Base-by-base conservation (phyloP, 30 jellyfish, hydroid and myxozoan genomes). In the Rhopilema esculentum region DNA sequence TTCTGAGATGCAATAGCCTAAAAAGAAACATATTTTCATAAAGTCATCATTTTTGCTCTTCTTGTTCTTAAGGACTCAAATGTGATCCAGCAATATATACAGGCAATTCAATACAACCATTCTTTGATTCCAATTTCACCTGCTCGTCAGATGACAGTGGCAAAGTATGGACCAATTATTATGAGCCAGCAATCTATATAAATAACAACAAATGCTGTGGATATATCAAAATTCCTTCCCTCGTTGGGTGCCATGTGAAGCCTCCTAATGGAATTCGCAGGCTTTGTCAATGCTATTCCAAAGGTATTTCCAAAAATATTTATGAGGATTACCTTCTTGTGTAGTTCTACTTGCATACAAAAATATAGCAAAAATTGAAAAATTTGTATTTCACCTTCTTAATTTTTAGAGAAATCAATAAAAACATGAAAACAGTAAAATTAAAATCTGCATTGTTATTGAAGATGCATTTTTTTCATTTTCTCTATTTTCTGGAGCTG, bases 211-310 rank as follows among this genome's bases (percentile, higher is more conserved):
- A 18, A 22, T 84, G 93, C 79, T 52, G 73, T 72, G 93, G 93
- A 4, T 84, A 84, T 61, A 53, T 84, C 27, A 49, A 69, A 24
- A 86, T 61, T 84, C 82, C 87, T 22, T 63, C 32, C 22, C 16
- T 70, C 65, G 84, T 84, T 16, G 24, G 2, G 19, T 84, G 93
- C 77, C 63, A 84, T 24, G 49, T 40, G 20, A 70, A 85, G 8
- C 69, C 89, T 17, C 91, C 91, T 4, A 49, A 30, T 49, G 91
- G 78, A 24, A 25, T 53, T 48, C 91, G 80, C n/a, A 78, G 97
- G 65, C 86, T 88, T 24, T 88, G 97, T 51, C 80, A 88, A 28
- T 88, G 97, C 69, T 15, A 79, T 67, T 69, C 80, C 1, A 28
- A 73, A 22, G 91, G 97, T 80, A 40, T 6, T 2, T 40, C 57